phyloP scores from a whole-genome alignment of 1,140 invertebrate genomes.

The Danaus plexippus region DNA sequence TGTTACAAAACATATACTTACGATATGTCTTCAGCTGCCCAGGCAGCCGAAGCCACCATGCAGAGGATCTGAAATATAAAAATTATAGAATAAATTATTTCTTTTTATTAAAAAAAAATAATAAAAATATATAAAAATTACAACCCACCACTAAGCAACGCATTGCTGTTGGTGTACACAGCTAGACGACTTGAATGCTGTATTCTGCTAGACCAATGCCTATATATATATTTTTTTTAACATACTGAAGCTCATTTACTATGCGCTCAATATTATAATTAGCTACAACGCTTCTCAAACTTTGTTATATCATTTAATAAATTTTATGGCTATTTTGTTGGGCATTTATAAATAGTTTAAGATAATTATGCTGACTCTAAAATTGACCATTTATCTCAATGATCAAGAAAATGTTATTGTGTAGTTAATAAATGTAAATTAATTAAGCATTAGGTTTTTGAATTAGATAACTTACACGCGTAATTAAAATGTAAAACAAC shows the following conservation, averaged over 20 bases:
- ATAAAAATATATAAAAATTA: constrained; percentile 5
- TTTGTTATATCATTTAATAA: constrained; percentile 15
- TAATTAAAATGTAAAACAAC: too few relatives aligned
- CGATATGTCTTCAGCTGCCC: constrained; percentile 30
- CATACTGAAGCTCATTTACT: constrained; percentile 52
- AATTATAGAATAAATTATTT: neutral
- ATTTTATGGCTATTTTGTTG: constrained; percentile 2
- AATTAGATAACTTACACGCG: too few relatives aligned
- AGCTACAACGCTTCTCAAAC: constrained; percentile 53
- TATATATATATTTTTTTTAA: constrained; percentile 64
- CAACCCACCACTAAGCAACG: constrained; percentile 45
- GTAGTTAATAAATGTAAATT: too few relatives aligned
- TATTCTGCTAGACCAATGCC: constrained; percentile 39
- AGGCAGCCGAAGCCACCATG: constrained; percentile 35
- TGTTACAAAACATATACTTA: constrained; percentile 7
- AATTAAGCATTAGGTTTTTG: too few relatives aligned
- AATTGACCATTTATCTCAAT: too few relatives aligned
- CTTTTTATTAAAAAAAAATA: constrained; percentile 2
- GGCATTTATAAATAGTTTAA: too few relatives aligned
- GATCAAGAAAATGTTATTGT: too few relatives aligned
- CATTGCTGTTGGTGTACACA: constrained; percentile 47
- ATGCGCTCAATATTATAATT: constrained; percentile 54
- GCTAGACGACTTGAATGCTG: constrained; percentile 50
- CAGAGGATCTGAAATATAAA: constrained; percentile 38
- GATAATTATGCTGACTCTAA: too few relatives aligned